phyloP scores from a whole-genome alignment of 2,113 vertebrate species.

The Callorhinus ursinus region DNA sequence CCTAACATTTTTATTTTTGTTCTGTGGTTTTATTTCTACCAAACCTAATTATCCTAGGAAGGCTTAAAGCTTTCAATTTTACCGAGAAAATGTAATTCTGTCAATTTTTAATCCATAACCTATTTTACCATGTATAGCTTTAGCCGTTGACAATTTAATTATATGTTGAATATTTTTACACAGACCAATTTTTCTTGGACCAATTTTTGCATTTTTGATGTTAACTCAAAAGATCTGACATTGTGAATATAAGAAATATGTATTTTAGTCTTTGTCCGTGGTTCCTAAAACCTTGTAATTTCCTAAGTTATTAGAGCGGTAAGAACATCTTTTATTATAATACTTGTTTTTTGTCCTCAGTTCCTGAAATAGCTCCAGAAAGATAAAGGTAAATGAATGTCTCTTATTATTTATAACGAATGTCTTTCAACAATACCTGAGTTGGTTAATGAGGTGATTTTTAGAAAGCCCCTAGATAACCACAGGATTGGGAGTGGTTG shows the following conservation, averaged over 20 bases:
- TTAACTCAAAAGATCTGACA: background rate
- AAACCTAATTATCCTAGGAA: conserved; percentile 7
- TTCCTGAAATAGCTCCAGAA: background rate
- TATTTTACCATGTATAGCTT: background rate
- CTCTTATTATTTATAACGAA: background rate
- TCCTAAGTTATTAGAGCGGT: background rate
- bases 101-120: conserved; percentile 25
- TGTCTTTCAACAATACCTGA: background rate
- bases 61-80: background rate
- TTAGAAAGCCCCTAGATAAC: conserved; percentile 17
- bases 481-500: background rate
- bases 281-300: background rate
- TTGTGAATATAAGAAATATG: background rate
- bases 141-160: conserved; percentile 8
- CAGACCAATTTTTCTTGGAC: conserved; percentile 5
- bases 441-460: conserved; percentile 5
- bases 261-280: background rate
- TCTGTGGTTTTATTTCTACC: background rate
- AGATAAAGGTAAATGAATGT: background rate
- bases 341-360: background rate
- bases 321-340: background rate
- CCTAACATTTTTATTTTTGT: background rate
- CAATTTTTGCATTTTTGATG: background rate
- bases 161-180: conserved; percentile 7
- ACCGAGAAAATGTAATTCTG: background rate